Evolutionary conservation across 2,888 invertebrate genomes (phyloP).

Genomic region (Hypolimnas misippus): DNA sequence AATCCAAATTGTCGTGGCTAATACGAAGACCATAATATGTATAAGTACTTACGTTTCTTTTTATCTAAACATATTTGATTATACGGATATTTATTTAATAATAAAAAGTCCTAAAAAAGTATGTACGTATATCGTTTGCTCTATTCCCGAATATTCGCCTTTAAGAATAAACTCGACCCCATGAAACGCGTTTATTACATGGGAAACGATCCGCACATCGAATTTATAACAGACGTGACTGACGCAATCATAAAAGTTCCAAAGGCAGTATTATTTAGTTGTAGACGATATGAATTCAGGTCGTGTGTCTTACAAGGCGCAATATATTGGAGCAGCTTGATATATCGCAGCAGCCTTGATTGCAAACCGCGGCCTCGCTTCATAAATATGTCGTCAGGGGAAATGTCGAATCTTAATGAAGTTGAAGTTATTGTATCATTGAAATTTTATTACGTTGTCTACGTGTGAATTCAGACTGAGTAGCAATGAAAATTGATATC

Average conservation of each 20-base stretch:
- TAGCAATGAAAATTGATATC: background rate
- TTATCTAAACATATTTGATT: too few species aligned
- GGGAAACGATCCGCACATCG: conserved; percentile 54
- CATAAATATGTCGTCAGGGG: conserved; percentile 37
- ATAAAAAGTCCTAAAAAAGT: too few species aligned
- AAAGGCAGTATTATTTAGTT: conserved; percentile 48
- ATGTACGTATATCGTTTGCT: background rate
- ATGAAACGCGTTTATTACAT: conserved; percentile 48
- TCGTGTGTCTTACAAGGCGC: conserved; percentile 48
- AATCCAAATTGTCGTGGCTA: too few species aligned
- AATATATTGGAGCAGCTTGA: conserved; percentile 46
- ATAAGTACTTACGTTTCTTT: too few species aligned
- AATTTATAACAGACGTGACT: conserved; percentile 64
- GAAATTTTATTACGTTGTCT: conserved; percentile 5
- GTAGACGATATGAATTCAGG: conserved; percentile 53
- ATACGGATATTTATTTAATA: too few species aligned
- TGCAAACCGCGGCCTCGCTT: conserved; percentile 37
- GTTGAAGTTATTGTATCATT: conserved; percentile 30
- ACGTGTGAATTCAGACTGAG: background rate
- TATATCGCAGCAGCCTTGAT: conserved; percentile 36
- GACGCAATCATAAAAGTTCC: conserved; percentile 51
- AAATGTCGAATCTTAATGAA: conserved; percentile 30
- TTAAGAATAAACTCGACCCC: conserved; percentile 23
- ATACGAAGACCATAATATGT: too few species aligned
- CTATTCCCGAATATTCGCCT: conserved; percentile 7